These are phyloP conservation scores for Scylla paramamosain DNA, from an alignment of 1,140 invertebrate genomes.

Conservation along the genomic window DNA sequence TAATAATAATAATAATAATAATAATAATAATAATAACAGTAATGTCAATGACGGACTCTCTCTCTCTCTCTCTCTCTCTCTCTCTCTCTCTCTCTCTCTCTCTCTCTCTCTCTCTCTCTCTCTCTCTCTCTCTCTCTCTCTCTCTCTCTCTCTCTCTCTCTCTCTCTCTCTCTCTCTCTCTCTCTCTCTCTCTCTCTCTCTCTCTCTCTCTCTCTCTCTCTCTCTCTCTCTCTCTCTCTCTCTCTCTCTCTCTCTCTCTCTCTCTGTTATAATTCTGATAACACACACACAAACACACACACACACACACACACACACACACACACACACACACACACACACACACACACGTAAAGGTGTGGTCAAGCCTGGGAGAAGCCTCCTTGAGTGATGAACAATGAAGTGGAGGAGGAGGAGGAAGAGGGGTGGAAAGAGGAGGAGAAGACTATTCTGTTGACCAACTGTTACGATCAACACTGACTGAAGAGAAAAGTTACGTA, in stretches of 20 bases:
- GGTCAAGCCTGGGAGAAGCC: too few species aligned
- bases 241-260: too few species aligned
- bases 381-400: too few species aligned
- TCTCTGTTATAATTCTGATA: not conserved
- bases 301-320: conserved; percentile 25
- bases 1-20: too few species aligned
- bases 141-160: not conserved
- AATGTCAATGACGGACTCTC: too few species aligned
- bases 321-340: not conserved
- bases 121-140: conserved; percentile 33
- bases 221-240: not conserved
- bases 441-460: not conserved
- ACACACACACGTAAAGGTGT: too few species aligned
- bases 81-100: too few species aligned
- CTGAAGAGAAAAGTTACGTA: too few species aligned
- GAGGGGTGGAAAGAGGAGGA: not conserved
- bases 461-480: too few species aligned
- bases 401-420: not conserved
- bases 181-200: not conserved
- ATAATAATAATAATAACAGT: too few species aligned
- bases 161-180: not conserved
- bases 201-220: not conserved
- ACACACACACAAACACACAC: not conserved
- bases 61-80: too few species aligned
- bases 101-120: not conserved